phyloP scores from a whole-genome alignment of 2,113 vertebrate species.

The Donacobius atricapilla region DNA sequence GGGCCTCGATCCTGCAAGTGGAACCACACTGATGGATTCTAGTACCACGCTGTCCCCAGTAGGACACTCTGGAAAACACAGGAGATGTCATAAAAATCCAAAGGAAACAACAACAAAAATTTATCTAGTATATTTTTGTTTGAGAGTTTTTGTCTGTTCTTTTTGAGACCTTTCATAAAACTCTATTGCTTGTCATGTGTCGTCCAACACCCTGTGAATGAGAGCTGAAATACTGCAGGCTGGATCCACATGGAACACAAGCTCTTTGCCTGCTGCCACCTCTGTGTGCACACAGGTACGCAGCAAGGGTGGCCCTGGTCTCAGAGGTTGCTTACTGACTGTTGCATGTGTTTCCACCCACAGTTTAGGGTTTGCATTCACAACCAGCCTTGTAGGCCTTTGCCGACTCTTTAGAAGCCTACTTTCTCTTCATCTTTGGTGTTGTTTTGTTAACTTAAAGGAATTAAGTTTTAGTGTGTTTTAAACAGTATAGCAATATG shows the following conservation, averaged over 20 bases:
- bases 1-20: neutral
- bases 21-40: neutral
- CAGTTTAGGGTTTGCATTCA: neutral
- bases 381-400: neutral
- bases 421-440: neutral
- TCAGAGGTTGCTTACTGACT: neutral
- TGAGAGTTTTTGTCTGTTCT: neutral
- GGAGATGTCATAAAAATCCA: neutral
- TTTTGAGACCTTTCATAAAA: neutral
- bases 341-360: rapidly evolving
- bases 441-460: neutral
- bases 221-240: neutral
- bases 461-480: neutral
- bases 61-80: neutral
- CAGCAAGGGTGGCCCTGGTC: no score
- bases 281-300: no score
- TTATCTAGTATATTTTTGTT: rapidly evolving
- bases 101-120: neutral
- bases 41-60: neutral
- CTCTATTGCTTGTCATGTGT: no score
- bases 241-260: neutral
- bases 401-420: neutral
- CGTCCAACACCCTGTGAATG: rapidly evolving
- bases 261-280: neutral
- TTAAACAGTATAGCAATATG: neutral